Evolutionary conservation across 1,140 invertebrate genomes (phyloP).

Genomic region (Drosophila mayri): DNA sequence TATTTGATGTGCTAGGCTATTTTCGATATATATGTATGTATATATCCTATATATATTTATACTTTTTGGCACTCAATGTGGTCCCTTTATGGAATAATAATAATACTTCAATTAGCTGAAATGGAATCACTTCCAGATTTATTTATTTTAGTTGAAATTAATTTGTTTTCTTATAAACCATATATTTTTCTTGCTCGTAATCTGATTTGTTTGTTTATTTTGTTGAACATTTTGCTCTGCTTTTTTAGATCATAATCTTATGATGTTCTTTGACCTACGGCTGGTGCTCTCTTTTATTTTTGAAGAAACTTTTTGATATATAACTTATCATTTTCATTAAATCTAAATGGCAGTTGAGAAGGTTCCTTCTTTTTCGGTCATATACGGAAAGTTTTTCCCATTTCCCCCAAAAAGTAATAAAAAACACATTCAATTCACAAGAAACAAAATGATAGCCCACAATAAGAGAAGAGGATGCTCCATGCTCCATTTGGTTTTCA

Average conservation of each 20-base stretch:
- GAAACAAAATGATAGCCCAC: conserved; percentile 52
- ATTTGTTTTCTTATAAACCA: conserved; percentile 10
- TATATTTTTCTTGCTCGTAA: background rate
- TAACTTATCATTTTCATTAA: conserved; percentile 27
- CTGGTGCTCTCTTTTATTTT: background rate
- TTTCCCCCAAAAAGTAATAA: conserved; percentile 40
- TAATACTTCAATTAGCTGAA: conserved; percentile 53
- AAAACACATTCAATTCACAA: conserved; percentile 56
- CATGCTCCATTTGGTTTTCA: conserved; percentile 58
- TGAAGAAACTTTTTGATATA: conserved; percentile 11
- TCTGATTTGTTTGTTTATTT: conserved; percentile 3
- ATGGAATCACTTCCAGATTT: conserved; percentile 32
- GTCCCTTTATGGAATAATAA: conserved; percentile 47
- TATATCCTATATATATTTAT: background rate
- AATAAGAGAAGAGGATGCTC: conserved; percentile 10
- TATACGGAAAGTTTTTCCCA: conserved; percentile 46
- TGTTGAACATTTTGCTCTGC: background rate
- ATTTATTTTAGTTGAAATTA: conserved; percentile 53
- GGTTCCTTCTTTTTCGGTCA: conserved; percentile 27
- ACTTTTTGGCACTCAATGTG: conserved; percentile 46
- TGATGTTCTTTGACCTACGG: conserved; percentile 1
- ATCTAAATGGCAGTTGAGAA: conserved; percentile 31
- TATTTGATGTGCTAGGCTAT: conserved; percentile 40
- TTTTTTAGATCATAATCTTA: conserved; percentile 9
- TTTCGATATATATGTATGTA: conserved; percentile 26